Conservation (phyloP, 2,113 vertebrate genomes). For the Chelonoidis abingdonii region DNA sequence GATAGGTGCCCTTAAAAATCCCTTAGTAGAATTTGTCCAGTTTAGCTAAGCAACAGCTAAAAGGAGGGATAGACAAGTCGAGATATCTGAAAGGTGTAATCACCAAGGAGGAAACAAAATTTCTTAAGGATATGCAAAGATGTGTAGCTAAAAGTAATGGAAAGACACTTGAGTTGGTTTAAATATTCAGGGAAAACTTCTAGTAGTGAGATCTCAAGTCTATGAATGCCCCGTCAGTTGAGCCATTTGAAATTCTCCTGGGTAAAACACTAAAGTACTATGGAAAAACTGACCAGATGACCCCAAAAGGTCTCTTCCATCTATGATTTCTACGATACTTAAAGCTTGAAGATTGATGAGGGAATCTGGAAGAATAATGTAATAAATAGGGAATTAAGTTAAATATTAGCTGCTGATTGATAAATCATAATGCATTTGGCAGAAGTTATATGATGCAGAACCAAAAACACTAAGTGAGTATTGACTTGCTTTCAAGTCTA, state of each 20-base stretch:
- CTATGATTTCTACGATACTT: not conserved
- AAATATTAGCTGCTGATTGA: not conserved
- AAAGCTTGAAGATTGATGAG: not conserved
- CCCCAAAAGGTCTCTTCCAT: not conserved
- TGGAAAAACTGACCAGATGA: not conserved
- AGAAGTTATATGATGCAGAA: not conserved
- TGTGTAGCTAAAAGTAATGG: not conserved
- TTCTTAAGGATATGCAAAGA: not conserved
- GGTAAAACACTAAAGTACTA: not conserved
- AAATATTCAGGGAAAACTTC: not conserved
- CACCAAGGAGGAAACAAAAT: not conserved
- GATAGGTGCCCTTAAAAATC: not conserved
- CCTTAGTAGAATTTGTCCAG: not conserved
- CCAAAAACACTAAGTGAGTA: not conserved
- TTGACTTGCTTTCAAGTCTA: not conserved
- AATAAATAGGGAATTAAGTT: not conserved
- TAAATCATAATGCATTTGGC: not conserved
- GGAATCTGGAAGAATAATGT: not conserved
- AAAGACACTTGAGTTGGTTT: not conserved
- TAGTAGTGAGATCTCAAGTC: not conserved
- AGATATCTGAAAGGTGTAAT: not conserved
- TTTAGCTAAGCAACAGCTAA: not conserved
- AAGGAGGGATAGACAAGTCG: not conserved
- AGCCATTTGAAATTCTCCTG: not conserved
- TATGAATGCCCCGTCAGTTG: not conserved